Base-by-base conservation (phyloP, 2,888 invertebrate genomes). In the Nymphalis polychloros region DNA sequence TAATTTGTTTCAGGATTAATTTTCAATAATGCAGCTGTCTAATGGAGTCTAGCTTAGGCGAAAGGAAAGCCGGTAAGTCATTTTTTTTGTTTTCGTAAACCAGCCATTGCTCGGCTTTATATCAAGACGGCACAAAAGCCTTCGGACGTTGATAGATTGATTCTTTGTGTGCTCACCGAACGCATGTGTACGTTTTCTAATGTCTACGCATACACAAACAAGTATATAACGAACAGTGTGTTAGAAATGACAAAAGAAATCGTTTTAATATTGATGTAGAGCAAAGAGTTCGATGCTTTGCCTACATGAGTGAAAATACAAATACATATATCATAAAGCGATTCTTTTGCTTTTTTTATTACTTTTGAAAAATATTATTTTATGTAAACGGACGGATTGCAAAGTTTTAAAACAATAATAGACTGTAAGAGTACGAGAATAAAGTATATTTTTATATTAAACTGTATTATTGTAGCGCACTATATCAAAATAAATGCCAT, bases 21-120 rank as follows among this genome's bases (percentile, higher is more conserved):
- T 88, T 86, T 84, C 86, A 88, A 91, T 88, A 86, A 91, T 91
- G 92, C 89, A 84, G 87, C 85, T 80, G 82, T 85, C 85, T 83
- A 78, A 88, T 88, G 90, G 86, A 85, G 84, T 83, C 85, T 89
- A 90, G 88, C 85, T 89, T 86, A 82, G 85, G 83, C 84, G 84
- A 80, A 78, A 80, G 82, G 82, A 84, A 86, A 87, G 83, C 90
- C 86, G 88, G 92, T 92, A 69, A 90, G 91, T 87, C 64, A 72
- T 68, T 68, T 73, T 72, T 72, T 72, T 69, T 68, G 63, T 73
- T 67, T 60, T 41, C 57, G 6, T 41, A 23, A 52, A 50, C 47
- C 59, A 53, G 47, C 20, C 35, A 46, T 35, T 53, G 60, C 67
- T 59, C 64, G 59, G 62, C 60, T 66, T 72, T 71, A 68, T 62